A percentile compares a stretch with the other conserved stretches of the same genome.
Conservation (phyloP, 2,113 vertebrate species). For the Caranx melampygus region DNA sequence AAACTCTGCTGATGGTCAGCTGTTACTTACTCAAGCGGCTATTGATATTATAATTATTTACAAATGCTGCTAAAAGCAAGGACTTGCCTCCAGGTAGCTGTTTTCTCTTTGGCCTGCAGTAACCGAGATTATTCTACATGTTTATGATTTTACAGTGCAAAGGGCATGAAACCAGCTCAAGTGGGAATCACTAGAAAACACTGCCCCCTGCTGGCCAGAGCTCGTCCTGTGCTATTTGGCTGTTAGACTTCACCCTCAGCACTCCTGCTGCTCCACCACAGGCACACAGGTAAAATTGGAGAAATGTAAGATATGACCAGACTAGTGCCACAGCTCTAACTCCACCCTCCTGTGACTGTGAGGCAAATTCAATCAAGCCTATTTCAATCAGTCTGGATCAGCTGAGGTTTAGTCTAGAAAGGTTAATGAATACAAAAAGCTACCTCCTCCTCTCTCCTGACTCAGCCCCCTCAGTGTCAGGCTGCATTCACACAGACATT, state of each 20-base stretch:
- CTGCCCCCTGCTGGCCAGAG: slow-evolving; percentile 73
- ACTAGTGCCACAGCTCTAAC: background rate
- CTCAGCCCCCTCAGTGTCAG: background rate
- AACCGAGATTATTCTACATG: background rate
- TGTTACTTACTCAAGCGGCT: slow-evolving; percentile 8
- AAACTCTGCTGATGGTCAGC: background rate
- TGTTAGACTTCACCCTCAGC: background rate
- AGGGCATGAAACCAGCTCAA: background rate
- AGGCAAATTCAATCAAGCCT: background rate
- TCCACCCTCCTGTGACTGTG: background rate
- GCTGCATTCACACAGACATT: background rate
- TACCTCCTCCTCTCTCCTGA: background rate
- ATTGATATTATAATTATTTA: slow-evolving; percentile 20
- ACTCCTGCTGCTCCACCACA: background rate
- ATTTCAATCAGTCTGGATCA: background rate
- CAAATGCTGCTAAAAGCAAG: background rate
- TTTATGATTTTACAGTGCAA: background rate
- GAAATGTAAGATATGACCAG: background rate
- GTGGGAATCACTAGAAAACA: slow-evolving; percentile 28
- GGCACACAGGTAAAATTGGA: background rate
- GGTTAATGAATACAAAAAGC: background rate
- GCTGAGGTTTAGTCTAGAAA: background rate
- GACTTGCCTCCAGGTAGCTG: background rate
- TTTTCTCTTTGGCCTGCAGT: slow-evolving; percentile 6
- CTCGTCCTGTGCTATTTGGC: background rate